Conservation (phyloP, 2,888 invertebrate species). For the Metalampra italica region DNA sequence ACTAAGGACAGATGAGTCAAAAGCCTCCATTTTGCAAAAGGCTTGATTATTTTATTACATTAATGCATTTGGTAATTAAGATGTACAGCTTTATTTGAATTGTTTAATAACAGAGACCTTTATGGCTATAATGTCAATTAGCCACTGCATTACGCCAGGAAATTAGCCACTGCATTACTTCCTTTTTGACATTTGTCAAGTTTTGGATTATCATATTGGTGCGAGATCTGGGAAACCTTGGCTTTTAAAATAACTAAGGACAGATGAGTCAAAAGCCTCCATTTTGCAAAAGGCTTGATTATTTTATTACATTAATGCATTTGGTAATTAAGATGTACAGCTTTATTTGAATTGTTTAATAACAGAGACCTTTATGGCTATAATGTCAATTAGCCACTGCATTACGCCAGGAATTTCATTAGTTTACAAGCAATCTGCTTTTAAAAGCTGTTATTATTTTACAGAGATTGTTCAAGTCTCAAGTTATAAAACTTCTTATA, state of each 20-base stretch:
- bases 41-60: background rate
- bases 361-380: too few relatives aligned
- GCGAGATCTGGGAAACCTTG: background rate
- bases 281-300: background rate
- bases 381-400: too few relatives aligned
- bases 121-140: background rate
- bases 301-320: background rate
- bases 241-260: background rate
- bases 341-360: too few relatives aligned
- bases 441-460: too few relatives aligned
- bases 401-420: too few relatives aligned
- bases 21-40: background rate
- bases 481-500: too few relatives aligned
- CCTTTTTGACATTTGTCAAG: constrained; percentile 32
- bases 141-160: too few relatives aligned
- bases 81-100: background rate
- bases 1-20: constrained; percentile 2
- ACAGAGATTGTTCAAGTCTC: too few relatives aligned
- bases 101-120: background rate
- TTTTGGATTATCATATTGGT: background rate
- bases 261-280: background rate
- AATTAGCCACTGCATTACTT: too few relatives aligned
- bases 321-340: background rate
- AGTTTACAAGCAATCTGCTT: too few relatives aligned
- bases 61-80: background rate